Conservation (phyloP, 2,113 vertebrate species). For the Delphinus delphis region DNA sequence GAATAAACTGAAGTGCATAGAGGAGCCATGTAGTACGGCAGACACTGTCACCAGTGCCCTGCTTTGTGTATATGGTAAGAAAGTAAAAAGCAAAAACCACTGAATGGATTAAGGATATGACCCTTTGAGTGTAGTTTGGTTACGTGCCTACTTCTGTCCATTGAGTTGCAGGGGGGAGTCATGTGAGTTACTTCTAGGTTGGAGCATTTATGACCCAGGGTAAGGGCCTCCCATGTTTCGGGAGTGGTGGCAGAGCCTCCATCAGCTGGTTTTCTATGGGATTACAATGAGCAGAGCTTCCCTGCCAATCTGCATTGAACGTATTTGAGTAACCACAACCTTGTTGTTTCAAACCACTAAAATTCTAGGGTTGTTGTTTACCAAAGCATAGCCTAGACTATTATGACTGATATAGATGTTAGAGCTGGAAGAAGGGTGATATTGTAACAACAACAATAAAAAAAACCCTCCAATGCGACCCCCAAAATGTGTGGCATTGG, state of each 20-base stretch:
- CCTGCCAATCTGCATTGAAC: not conserved
- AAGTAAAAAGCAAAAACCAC: not conserved
- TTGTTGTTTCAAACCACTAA: not conserved
- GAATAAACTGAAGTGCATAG: not conserved
- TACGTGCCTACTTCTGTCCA: not conserved
- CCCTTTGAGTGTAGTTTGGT: not conserved
- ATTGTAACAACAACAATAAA: not conserved
- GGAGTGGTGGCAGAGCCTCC: not conserved
- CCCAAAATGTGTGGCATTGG: not conserved
- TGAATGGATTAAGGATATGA: not conserved
- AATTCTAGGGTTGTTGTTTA: not conserved
- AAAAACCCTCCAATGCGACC: not conserved
- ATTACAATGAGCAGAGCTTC: not conserved
- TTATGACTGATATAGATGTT: not conserved
- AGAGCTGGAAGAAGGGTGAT: not conserved
- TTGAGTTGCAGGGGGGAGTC: not conserved
- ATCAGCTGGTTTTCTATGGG: not conserved
- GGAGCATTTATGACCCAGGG: not conserved
- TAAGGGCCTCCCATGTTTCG: not conserved
- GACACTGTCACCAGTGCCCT: not conserved
- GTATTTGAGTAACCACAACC: not conserved
- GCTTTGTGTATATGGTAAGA: not conserved
- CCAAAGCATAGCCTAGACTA: not conserved
- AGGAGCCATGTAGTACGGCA: not conserved
- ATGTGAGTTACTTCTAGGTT: not conserved